These are phyloP conservation scores for Acronicta psi DNA, from an alignment of 2,888 invertebrate genomes.

Conservation along the genomic window DNA sequence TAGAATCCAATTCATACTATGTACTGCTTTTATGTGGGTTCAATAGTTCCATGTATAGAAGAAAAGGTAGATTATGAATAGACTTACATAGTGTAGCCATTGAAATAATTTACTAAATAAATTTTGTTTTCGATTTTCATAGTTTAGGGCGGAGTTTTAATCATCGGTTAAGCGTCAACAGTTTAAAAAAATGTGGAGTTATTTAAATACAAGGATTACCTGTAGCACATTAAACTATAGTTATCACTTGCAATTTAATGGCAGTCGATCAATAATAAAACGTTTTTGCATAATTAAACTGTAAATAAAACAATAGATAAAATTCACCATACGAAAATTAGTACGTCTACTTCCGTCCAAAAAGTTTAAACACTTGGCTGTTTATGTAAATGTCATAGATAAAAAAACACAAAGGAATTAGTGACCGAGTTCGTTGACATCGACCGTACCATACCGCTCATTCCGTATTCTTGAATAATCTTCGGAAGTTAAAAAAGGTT, in stretches of 20 bases:
- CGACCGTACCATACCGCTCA: constrained; percentile 27
- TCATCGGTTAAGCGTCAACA: background rate
- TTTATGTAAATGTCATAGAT: constrained; percentile 31
- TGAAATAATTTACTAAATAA: background rate
- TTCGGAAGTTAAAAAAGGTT: constrained; percentile 48
- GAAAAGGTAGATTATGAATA: background rate
- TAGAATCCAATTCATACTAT: constrained; percentile 35
- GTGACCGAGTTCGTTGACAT: constrained; percentile 45
- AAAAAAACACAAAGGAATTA: constrained; percentile 51
- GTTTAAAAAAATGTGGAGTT: too few relatives aligned
- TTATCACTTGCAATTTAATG: too few relatives aligned
- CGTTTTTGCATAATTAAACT: background rate
- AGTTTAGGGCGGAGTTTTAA: background rate
- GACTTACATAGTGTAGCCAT: background rate
- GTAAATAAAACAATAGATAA: background rate
- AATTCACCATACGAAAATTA: background rate
- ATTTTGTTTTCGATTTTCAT: background rate
- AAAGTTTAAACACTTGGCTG: constrained; percentile 12
- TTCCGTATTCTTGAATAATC: constrained; percentile 46
- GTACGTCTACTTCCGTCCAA: constrained; percentile 7
- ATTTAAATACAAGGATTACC: too few relatives aligned
- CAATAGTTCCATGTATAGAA: constrained; percentile 8
- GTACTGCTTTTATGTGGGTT: constrained; percentile 5
- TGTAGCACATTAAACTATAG: too few relatives aligned
- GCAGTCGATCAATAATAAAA: constrained; percentile 1